A percentile compares a stretch with the other conserved stretches of the same genome.
Evolutionary conservation across 2,797 vertebrate genomes (phyloP).

Genomic region (Gymnothorax reevesii): DNA sequence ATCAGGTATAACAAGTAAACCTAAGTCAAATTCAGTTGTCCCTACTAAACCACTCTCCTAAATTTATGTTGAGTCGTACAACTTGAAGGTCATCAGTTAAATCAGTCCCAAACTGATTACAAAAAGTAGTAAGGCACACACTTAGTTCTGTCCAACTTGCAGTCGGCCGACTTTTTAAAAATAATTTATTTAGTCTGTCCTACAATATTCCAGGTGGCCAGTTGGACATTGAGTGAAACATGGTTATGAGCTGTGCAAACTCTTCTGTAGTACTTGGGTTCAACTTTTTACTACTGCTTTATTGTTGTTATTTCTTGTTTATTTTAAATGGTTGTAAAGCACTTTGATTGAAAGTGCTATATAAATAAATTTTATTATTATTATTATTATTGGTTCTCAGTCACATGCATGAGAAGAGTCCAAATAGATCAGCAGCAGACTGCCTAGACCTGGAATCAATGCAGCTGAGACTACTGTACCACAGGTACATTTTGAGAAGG

Average conservation of each 20-base stretch:
- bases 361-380: too few species aligned
- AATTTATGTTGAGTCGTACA: too few species aligned
- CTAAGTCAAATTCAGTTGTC: not conserved
- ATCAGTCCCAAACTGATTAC: not conserved
- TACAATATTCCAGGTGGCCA: not conserved
- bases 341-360: too few species aligned
- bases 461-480: not conserved
- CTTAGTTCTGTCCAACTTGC: not conserved
- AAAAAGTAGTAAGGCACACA: not conserved
- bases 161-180: not conserved
- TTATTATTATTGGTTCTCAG: not conserved
- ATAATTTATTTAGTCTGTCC: not conserved
- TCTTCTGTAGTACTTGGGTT: not conserved
- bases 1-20: not conserved
- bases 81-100: not conserved
- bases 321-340: too few species aligned
- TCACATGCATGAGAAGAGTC: not conserved
- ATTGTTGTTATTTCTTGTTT: too few species aligned
- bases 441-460: not conserved
- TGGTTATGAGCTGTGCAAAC: not conserved
- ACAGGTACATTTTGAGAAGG: not conserved
- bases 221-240: not conserved
- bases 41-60: too few species aligned
- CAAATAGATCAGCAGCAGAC: not conserved
- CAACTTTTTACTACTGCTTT: too few species aligned